phyloP scores from a whole-genome alignment of 2,888 invertebrate genomes.

The Alloplasta piceator region DNA sequence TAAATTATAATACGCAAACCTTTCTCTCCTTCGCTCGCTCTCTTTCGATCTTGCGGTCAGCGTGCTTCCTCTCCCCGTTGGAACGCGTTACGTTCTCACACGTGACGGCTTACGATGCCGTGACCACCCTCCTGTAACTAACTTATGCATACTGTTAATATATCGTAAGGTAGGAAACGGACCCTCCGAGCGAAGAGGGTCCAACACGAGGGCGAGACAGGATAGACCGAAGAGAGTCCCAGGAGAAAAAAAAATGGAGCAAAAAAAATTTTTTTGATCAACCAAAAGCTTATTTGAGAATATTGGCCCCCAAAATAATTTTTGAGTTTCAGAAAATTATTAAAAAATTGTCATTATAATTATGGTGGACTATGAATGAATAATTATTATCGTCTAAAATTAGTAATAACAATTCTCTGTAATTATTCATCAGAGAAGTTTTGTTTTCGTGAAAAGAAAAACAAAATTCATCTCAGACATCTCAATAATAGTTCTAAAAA shows the following conservation, averaged over 20 bases:
- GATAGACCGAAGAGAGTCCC: slow-evolving; percentile 6
- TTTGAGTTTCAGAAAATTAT: not conserved
- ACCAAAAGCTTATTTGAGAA: too few relatives aligned
- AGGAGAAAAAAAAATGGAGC: slow-evolving; percentile 14
- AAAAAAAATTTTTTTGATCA: not conserved
- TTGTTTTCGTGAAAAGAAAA: too few relatives aligned
- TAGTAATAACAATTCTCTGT: not conserved
- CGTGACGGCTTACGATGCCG: slow-evolving; percentile 64
- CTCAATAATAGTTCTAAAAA: too few relatives aligned
- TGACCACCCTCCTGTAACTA: slow-evolving; percentile 61
- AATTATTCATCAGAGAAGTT: too few relatives aligned
- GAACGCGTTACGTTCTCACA: slow-evolving; percentile 61
- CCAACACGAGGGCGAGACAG: slow-evolving; percentile 8
- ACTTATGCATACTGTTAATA: slow-evolving; percentile 45
- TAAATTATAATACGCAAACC: too few relatives aligned
- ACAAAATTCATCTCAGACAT: too few relatives aligned
- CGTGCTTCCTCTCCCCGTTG: slow-evolving; percentile 44
- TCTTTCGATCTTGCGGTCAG: slow-evolving; percentile 43
- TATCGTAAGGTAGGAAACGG: slow-evolving; percentile 39
- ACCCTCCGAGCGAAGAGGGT: not conserved
- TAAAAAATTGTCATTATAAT: not conserved
- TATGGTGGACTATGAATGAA: not conserved
- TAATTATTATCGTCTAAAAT: not conserved
- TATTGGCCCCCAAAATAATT: too few relatives aligned
- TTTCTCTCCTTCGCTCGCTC: slow-evolving; percentile 17